Conservation (phyloP, 1,140 invertebrate genomes). For the Araneus ventricosus region DNA sequence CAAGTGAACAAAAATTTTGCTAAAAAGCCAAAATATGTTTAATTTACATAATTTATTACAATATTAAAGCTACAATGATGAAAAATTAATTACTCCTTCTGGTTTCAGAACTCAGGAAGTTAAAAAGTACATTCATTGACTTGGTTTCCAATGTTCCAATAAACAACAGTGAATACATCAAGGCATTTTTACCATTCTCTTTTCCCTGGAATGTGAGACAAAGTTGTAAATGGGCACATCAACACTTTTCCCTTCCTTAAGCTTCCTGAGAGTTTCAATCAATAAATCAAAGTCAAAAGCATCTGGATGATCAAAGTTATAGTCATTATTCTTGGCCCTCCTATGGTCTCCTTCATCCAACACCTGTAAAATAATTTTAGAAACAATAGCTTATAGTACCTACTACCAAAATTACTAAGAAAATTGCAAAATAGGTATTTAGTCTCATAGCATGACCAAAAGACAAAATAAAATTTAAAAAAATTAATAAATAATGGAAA, state of each 20-base stretch:
- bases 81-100: too few relatives aligned
- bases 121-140: too few relatives aligned
- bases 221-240: conserved; percentile 99
- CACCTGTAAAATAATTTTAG: conserved; percentile 83
- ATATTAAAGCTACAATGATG: too few relatives aligned
- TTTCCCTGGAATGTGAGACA: conserved; percentile 95
- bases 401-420: not conserved
- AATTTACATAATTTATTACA: too few relatives aligned
- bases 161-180: not conserved
- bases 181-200: conserved; percentile 87
- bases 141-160: not conserved
- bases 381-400: not conserved
- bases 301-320: conserved; percentile 99
- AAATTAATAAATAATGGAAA: too few relatives aligned
- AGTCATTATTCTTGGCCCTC: conserved; percentile 91
- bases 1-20: too few relatives aligned
- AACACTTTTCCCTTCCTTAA: conserved; percentile 97
- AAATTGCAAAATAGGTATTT: too few relatives aligned
- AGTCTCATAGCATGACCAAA: too few relatives aligned
- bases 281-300: conserved; percentile 99
- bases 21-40: too few relatives aligned
- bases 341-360: conserved; percentile 96
- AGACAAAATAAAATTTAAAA: too few relatives aligned
- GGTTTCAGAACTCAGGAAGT: too few relatives aligned
- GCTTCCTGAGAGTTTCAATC: conserved; percentile 89